Percentiles rank a stretch among this genome's conserved stretches.
phyloP scores from a whole-genome alignment of 2,888 invertebrate genomes.

The Hymenopus coronatus region DNA sequence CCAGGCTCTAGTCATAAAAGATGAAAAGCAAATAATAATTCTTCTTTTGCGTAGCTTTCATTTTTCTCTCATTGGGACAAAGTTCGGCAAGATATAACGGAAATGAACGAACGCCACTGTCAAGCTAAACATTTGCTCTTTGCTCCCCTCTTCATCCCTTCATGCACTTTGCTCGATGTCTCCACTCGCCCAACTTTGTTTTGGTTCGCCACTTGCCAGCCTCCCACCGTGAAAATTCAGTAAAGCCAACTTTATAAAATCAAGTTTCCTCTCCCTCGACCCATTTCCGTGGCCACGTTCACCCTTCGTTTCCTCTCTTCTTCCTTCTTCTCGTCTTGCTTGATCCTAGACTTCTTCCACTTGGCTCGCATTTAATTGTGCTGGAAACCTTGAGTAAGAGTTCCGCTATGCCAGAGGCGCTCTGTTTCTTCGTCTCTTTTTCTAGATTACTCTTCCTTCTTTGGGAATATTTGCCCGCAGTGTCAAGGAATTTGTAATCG shows the following conservation, averaged over 20 bases:
- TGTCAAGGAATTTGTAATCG: not conserved
- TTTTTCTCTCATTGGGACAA: not conserved
- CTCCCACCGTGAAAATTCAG: constrained; percentile 5
- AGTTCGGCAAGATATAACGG: not conserved
- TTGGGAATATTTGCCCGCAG: not conserved
- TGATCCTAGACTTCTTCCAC: not conserved
- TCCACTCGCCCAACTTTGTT: not conserved
- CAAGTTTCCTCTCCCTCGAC: not conserved
- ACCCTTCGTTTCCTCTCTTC: not conserved
- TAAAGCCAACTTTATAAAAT: constrained; percentile 4
- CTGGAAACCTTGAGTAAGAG: not conserved
- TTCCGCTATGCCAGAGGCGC: not conserved
- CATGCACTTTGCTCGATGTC: not conserved
- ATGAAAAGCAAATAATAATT: too few species aligned
- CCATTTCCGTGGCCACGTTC: not conserved
- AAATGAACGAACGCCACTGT: not conserved
- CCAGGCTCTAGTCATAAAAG: too few species aligned
- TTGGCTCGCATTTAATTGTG: not conserved
- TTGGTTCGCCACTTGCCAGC: not conserved
- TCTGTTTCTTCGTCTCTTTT: too few species aligned
- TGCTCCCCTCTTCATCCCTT: not conserved
- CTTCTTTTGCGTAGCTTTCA: not conserved
- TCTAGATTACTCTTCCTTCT: not conserved
- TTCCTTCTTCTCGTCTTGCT: not conserved
- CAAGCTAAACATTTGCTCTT: not conserved